Percentiles rank a stretch among this genome's conserved stretches.
Conservation (phyloP, 2,888 invertebrate genomes). For the Lissocephala sabroskyi region DNA sequence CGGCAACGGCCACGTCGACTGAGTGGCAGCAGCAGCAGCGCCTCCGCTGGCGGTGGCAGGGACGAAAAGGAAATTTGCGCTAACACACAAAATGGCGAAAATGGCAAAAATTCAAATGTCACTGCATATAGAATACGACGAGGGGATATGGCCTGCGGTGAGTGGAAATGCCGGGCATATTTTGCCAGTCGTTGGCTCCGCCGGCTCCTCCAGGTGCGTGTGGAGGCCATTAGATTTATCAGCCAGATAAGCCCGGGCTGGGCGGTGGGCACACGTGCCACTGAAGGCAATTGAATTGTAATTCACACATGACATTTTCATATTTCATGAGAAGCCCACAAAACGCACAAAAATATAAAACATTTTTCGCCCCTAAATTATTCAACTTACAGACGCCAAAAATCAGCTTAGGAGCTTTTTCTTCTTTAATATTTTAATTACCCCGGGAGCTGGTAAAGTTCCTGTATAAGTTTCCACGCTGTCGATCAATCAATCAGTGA, state of each 20-base stretch:
- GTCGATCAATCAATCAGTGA: slow-evolving; percentile 21
- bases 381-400: no score
- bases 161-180: slow-evolving; percentile 24
- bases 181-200: not conserved
- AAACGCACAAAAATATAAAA: no score
- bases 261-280: not conserved
- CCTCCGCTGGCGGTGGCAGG: slow-evolving; percentile 1
- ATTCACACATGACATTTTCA: slow-evolving; percentile 28
- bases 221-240: not conserved
- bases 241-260: no score
- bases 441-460: slow-evolving; percentile 2
- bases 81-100: slow-evolving; percentile 18
- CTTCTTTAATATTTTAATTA: no score
- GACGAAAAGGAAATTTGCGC: slow-evolving; percentile 24
- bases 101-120: slow-evolving; percentile 52
- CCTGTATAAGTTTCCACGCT: not conserved
- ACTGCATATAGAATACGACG: slow-evolving; percentile 21
- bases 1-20: slow-evolving; percentile 6
- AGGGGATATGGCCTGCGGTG: no score
- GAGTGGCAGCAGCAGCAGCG: slow-evolving; percentile 9
- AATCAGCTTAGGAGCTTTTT: no score
- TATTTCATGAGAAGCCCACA: no score
- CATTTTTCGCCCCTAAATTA: no score
- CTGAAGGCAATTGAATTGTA: not conserved
- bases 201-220: not conserved